These are phyloP conservation scores for Drymodes brunneopygia DNA, from an alignment of 2,113 vertebrate species.

Conservation along the genomic window DNA sequence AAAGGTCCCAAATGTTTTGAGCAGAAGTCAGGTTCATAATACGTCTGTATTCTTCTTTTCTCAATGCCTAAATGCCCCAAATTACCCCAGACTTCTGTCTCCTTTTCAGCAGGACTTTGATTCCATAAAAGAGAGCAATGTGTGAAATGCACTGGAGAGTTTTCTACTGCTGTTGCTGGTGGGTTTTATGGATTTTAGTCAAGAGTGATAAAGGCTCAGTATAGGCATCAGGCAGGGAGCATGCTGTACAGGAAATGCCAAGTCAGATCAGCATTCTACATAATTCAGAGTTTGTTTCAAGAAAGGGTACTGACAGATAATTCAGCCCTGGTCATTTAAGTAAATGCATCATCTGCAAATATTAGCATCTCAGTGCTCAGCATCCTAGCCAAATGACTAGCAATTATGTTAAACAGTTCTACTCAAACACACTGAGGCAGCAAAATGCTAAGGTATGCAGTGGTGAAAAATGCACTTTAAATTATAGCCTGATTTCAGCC, in stretches of 20 bases:
- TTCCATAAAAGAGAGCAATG: neutral
- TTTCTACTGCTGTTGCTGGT: neutral
- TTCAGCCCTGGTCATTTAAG: constrained; percentile 10
- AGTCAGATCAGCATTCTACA: neutral
- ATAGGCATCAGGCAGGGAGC: neutral
- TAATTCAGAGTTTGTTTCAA: neutral
- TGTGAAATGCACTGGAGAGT: neutral
- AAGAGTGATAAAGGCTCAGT: neutral
- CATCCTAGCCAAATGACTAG: neutral
- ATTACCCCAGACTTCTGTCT: neutral
- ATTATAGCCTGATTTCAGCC: neutral
- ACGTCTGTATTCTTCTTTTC: neutral
- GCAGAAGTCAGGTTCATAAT: neutral
- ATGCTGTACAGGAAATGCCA: neutral
- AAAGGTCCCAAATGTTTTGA: neutral
- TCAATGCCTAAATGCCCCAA: neutral
- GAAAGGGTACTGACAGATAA: constrained; percentile 12
- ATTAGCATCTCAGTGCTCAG: neutral
- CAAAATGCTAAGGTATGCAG: neutral
- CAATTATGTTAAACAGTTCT: constrained; percentile 15
- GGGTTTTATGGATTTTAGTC: neutral
- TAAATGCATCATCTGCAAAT: constrained; percentile 42
- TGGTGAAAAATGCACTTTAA: constrained; percentile 11
- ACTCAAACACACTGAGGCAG: neutral
- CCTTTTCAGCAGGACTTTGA: neutral